phyloP scores from a whole-genome alignment of 2,797 vertebrate genomes.

The Tangara arthus region DNA sequence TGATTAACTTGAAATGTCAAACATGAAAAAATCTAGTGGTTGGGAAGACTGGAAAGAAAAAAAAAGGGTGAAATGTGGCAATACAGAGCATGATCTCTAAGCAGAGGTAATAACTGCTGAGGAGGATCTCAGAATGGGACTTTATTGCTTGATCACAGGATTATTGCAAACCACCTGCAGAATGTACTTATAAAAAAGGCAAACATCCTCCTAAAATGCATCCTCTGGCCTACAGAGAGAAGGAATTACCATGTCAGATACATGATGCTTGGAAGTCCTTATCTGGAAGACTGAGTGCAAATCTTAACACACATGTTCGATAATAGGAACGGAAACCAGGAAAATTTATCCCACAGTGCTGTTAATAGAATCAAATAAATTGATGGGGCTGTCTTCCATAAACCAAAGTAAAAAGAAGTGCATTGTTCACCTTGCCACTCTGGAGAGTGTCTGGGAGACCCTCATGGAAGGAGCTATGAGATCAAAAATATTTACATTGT shows the following conservation, averaged over 20 bases:
- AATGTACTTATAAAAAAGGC: not conserved
- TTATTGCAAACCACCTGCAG: not conserved
- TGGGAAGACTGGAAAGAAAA: not conserved
- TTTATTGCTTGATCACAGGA: not conserved
- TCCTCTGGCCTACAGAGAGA: not conserved
- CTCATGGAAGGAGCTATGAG: fast-evolving
- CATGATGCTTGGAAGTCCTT: not conserved
- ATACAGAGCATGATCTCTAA: not conserved
- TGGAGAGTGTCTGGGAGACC: not conserved
- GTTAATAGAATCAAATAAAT: not conserved
- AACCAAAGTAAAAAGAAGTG: not conserved
- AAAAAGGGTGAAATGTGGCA: not conserved
- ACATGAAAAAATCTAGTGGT: not conserved
- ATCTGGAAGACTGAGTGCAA: not conserved
- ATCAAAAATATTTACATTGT: not conserved
- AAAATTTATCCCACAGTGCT: not conserved
- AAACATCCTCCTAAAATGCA: not conserved
- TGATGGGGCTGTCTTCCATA: not conserved
- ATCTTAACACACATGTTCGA: not conserved
- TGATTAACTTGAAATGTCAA: not conserved
- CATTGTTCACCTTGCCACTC: not conserved
- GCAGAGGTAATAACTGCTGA: not conserved
- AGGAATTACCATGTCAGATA: not conserved
- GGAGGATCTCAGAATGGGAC: not conserved
- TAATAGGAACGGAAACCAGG: not conserved